Evolutionary conservation across 1,140 invertebrate genomes (phyloP).

Genomic region (Leptestheria dahalacensis): DNA sequence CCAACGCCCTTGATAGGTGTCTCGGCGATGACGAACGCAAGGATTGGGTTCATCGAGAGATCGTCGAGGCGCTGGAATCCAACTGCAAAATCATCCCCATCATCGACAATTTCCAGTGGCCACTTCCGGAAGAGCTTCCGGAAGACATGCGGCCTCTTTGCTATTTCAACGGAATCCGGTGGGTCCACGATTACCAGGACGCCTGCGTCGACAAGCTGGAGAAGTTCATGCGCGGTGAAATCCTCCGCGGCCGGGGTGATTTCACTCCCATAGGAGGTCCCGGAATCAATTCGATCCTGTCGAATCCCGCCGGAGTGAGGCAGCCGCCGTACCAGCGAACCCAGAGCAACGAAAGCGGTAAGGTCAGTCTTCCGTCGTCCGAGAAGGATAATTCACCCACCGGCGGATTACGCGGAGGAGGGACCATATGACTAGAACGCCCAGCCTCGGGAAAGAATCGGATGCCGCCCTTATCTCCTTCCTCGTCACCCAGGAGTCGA

Average conservation of each 20-base stretch:
- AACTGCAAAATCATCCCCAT: conserved; percentile 98
- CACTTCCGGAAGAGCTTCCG: conserved; percentile 77
- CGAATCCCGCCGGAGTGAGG: conserved; percentile 30
- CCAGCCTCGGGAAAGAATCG: conserved; percentile 18
- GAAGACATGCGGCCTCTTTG: conserved; percentile 93
- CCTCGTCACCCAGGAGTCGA: conserved; percentile 1
- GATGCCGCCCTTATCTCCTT: not conserved
- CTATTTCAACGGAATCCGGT: conserved; percentile 88
- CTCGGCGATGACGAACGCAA: conserved; percentile 81
- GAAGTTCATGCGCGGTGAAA: conserved; percentile 37
- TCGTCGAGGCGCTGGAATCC: conserved; percentile 85
- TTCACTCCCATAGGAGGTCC: not conserved
- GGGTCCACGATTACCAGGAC: conserved; percentile 99
- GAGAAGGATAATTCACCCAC: conserved; percentile 43
- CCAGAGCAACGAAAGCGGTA: conserved; percentile 56
- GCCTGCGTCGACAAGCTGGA: conserved; percentile 93
- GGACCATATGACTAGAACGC: conserved; percentile 51
- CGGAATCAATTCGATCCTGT: not conserved
- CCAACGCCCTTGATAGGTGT: conserved; percentile 85
- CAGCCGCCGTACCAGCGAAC: conserved; percentile 58
- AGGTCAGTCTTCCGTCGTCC: conserved; percentile 35
- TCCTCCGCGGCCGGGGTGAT: conserved; percentile 1
- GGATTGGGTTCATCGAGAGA: conserved; percentile 99
- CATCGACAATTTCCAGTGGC: conserved; percentile 94
- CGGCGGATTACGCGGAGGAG: conserved; percentile 23